Base-by-base conservation (phyloP, 2,797 vertebrate genomes). In the Tragopan temminckii region DNA sequence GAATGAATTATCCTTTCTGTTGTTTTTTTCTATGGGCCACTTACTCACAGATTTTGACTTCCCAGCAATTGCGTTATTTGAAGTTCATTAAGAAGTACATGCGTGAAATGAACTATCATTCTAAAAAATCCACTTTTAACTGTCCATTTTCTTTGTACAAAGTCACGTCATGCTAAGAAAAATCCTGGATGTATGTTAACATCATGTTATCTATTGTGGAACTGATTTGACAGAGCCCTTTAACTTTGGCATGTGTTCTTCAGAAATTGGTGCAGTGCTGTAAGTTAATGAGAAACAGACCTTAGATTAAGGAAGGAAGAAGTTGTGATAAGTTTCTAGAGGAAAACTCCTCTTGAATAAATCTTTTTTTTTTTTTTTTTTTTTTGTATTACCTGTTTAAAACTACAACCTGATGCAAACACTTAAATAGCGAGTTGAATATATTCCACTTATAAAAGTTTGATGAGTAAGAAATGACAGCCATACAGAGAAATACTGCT, bases 141-240 rank as follows among this genome's bases (percentile, higher is more conserved):
- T 45, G 46, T 52, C n/a, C 16, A 8, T 35, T 78, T 82, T 46
- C 63, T 88, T 62, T 72, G 25, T 27, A 33, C 38, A 70, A 71
- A 87, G 25, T 40, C 16, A 2, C 19, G 35, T 69, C 82, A 83
- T 36, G 29, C n/a, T 92, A 85, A 59, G 38, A 89, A 66, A 85
- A 93, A 89, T 85, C 33, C 76, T 64, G 67, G 35, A 58, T 50
- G 45, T 62, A 21, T 75, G 71, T 89, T 79, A 81, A 35, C 72
- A 95, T 79, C 66, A 69, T 0, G 0, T 35, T 63, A 57, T 94
- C 89, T 94, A 79, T 78, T 88, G 69, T 88, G 86, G 87, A 91
- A 94, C 77, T 70, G 69, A 66, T 80, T 82, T 94, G 88, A 85
- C 82, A 89, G 76, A 78, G 80, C 66, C 61, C 78, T 88, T 82